Conservation (phyloP, 1,140 invertebrate species). For the Homalodisca vitripennis region DNA sequence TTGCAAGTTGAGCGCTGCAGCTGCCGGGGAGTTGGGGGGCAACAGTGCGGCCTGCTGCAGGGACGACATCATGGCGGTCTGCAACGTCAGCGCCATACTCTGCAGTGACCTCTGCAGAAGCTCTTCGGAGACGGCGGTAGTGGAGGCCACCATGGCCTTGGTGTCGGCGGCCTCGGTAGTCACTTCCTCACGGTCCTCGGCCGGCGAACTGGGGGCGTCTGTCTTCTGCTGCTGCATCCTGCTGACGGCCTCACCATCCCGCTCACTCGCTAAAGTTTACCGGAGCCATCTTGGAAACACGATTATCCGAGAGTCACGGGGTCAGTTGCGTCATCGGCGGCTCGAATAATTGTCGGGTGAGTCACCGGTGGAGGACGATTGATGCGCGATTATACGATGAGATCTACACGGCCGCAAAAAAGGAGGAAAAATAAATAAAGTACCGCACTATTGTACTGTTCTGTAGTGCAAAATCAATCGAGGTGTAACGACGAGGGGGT, state of each 20-base stretch:
- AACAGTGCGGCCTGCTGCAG: conserved; percentile 71
- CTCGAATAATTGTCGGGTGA: background rate
- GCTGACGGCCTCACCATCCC: background rate
- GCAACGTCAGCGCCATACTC: conserved; percentile 69
- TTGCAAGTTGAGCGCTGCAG: conserved; percentile 75
- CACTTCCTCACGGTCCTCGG: background rate
- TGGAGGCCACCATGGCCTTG: background rate
- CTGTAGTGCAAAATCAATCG: background rate
- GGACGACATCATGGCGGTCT: conserved; percentile 73
- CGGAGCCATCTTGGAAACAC: too few relatives aligned
- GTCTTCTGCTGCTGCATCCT: conserved; percentile 31
- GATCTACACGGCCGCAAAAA: background rate
- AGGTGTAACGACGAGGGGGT: background rate
- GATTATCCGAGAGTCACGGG: too few relatives aligned
- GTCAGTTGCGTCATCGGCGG: background rate
- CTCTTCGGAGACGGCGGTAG: conserved; percentile 19
- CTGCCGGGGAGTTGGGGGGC: conserved; percentile 72
- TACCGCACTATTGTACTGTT: background rate
- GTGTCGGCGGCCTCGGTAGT: conserved; percentile 1
- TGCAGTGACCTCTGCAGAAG: conserved; percentile 55
- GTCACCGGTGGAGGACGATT: background rate
- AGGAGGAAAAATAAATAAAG: background rate
- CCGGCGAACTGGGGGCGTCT: background rate
- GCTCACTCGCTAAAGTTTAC: too few relatives aligned
- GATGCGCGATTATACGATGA: background rate